Evolutionary conservation across 2,113 vertebrate species (phyloP).

Genomic region (Regulus satrapa): DNA sequence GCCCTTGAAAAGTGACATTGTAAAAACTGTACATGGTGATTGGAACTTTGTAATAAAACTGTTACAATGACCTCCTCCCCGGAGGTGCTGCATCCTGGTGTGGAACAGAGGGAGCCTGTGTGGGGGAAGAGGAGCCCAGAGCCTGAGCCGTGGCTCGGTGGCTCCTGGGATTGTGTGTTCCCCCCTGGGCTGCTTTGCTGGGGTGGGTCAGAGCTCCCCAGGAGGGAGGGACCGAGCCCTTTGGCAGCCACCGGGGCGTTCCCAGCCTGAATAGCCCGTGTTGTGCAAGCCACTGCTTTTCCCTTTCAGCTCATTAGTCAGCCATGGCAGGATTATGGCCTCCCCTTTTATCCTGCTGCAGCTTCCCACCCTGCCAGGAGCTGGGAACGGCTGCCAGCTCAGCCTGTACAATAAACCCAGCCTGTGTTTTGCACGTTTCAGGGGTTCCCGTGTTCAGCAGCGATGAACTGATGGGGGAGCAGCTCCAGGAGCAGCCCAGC

Average conservation of each 20-base stretch:
- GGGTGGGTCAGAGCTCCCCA: neutral
- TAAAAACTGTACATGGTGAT: constrained; percentile 73
- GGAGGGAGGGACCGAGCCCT: neutral
- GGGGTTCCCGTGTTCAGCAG: fast-evolving
- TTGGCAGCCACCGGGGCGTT: neutral
- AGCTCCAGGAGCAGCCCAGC: neutral
- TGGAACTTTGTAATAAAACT: constrained; percentile 73
- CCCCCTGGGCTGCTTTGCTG: neutral
- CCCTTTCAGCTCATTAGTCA: neutral
- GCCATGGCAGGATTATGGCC: neutral
- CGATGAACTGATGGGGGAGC: neutral
- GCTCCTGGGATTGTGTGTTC: neutral
- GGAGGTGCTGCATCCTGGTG: neutral
- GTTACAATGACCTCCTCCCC: neutral
- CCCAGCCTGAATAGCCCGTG: neutral
- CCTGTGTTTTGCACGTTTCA: neutral
- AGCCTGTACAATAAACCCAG: fast-evolving
- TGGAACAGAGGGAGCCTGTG: neutral
- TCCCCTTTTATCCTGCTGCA: neutral
- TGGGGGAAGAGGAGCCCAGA: neutral
- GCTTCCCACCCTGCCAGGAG: neutral
- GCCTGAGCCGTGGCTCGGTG: neutral
- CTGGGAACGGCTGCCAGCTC: neutral
- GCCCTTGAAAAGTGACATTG: constrained; percentile 48
- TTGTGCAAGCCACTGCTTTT: neutral